Evolutionary conservation across 2,113 vertebrate species (phyloP).

Genomic region (Grus americana): DNA sequence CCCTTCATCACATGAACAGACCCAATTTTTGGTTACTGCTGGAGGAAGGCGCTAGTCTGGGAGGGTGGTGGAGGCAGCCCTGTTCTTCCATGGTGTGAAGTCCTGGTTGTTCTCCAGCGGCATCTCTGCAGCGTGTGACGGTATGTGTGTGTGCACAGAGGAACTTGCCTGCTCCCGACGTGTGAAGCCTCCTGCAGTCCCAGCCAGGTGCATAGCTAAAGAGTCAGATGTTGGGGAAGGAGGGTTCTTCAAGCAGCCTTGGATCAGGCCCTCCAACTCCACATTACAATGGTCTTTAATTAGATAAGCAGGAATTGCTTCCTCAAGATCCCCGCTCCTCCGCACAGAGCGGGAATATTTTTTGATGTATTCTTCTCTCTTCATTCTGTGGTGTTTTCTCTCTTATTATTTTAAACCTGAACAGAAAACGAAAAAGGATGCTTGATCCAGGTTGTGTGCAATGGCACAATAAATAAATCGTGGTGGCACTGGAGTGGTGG

Average conservation of each 20-base stretch:
- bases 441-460: neutral
- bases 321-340: neutral
- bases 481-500: neutral
- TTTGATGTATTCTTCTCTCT: neutral
- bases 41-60: neutral
- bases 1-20: neutral
- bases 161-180: neutral
- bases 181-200: neutral
- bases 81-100: neutral
- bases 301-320: neutral
- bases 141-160: fast-evolving
- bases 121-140: no score
- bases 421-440: neutral
- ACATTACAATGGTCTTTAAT: neutral
- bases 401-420: neutral
- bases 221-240: neutral
- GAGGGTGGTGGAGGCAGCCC: neutral
- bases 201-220: no score
- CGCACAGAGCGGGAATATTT: fast-evolving
- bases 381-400: fast-evolving
- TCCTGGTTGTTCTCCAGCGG: no score
- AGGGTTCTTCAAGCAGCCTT: neutral
- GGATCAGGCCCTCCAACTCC: neutral
- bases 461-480: neutral
- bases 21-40: neutral